Conservation (phyloP, 2,888 invertebrate genomes). For the Leptinotarsa haldemani region DNA sequence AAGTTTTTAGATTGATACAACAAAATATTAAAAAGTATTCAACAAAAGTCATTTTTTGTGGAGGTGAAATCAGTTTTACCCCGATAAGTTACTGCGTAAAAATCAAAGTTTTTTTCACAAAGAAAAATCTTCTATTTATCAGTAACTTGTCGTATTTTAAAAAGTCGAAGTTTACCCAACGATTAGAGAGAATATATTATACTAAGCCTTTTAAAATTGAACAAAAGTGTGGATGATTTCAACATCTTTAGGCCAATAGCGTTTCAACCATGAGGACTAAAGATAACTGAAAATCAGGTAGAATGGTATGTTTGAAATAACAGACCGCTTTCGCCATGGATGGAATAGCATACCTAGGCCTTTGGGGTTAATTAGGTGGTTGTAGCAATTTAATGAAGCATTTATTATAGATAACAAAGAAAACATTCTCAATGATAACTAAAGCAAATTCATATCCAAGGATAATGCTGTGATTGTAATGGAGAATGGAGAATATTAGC, state of each 20-base stretch:
- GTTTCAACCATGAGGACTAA: not conserved
- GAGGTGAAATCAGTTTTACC: too few relatives aligned
- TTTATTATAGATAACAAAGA: not conserved
- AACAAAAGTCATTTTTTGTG: too few relatives aligned
- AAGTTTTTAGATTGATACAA: not conserved
- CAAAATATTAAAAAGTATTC: not conserved
- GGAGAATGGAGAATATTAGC: too few relatives aligned
- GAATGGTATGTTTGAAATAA: not conserved
- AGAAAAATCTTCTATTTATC: too few relatives aligned
- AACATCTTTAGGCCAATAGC: not conserved
- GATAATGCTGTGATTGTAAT: too few relatives aligned
- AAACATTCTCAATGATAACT: not conserved
- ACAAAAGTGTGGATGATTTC: not conserved
- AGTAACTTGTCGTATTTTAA: too few relatives aligned
- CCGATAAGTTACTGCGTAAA: too few relatives aligned
- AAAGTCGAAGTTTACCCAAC: not conserved
- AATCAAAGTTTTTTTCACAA: too few relatives aligned
- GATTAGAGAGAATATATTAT: not conserved
- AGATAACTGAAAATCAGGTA: slow-evolving; percentile 8
- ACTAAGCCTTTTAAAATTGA: not conserved
- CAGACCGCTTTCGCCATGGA: not conserved
- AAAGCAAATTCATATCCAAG: too few relatives aligned
- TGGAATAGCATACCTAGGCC: slow-evolving; percentile 1
- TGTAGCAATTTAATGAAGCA: not conserved
- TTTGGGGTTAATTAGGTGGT: slow-evolving; percentile 12